A percentile compares a stretch with the other conserved stretches of the same genome.
Conservation (phyloP, 37 sponge, comb jelly and placozoan genomes). For the Theonella swinhoei region DNA sequence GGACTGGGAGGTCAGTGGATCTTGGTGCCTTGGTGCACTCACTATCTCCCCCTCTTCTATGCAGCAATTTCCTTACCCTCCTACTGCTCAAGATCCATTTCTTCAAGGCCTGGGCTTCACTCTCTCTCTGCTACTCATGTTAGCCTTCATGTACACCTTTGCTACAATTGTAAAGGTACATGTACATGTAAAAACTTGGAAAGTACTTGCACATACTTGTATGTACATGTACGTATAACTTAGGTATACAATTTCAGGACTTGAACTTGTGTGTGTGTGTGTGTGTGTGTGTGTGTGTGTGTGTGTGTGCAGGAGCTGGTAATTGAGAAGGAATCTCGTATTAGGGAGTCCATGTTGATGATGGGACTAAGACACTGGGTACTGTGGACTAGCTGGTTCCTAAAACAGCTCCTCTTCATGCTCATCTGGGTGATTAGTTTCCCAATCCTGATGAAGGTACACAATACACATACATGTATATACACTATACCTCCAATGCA, state of each 20-base stretch:
- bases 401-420: constrained; percentile 9
- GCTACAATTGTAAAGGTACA: constrained; percentile 70
- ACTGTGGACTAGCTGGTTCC: constrained; percentile 38
- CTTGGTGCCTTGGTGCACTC: too few relatives aligned
- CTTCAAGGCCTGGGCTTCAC: constrained; percentile 39
- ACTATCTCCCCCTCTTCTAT: too few relatives aligned
- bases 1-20: too few relatives aligned
- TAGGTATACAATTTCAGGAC: neutral
- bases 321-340: constrained; percentile 57
- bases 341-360: constrained; percentile 88
- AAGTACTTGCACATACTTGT: constrained; percentile 20
- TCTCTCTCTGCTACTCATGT: constrained; percentile 83
- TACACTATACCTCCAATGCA: too few relatives aligned
- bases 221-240: constrained; percentile 7
- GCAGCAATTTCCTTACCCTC: constrained; percentile 89
- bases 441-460: neutral
- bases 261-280: too few relatives aligned
- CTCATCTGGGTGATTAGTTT: neutral
- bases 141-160: constrained; percentile 88
- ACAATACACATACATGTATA: neutral
- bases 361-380: constrained; percentile 82
- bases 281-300: too few relatives aligned
- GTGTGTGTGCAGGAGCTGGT: constrained; percentile 67
- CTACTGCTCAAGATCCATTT: constrained; percentile 68
- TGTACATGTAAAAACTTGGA: too few relatives aligned